These are phyloP conservation scores for Bovichtus diacanthus DNA, from an alignment of 2,797 vertebrate genomes.

Conservation along the genomic window DNA sequence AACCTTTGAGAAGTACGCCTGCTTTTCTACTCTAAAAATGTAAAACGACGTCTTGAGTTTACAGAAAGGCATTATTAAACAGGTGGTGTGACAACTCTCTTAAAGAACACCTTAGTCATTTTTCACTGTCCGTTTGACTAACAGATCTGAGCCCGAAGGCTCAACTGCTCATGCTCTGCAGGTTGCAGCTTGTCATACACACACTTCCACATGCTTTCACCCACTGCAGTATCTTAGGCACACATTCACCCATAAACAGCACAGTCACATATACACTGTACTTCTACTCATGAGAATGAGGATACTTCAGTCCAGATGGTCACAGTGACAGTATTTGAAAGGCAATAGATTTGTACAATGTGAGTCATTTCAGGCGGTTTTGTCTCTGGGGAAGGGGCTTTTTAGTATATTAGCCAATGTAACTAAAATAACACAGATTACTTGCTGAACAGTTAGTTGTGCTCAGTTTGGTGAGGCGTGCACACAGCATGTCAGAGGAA, in stretches of 20 bases:
- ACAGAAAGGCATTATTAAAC: too few species aligned
- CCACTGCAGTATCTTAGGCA: not conserved
- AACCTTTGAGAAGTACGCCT: too few species aligned
- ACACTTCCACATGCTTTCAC: constrained; percentile 9
- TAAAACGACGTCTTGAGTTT: not conserved
- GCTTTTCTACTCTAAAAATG: not conserved
- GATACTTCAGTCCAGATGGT: constrained; percentile 16
- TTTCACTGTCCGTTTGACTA: not conserved
- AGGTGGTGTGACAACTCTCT: too few species aligned
- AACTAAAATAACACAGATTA: not conserved
- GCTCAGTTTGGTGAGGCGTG: not conserved
- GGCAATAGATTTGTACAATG: constrained; percentile 3
- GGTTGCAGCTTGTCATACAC: constrained; percentile 55
- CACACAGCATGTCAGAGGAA: constrained; percentile 17
- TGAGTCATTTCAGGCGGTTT: constrained; percentile 33
- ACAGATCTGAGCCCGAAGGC: constrained; percentile 5
- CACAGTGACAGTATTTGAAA: not conserved
- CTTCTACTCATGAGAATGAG: not conserved
- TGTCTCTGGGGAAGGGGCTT: not conserved
- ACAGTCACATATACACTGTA: not conserved
- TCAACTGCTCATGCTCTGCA: constrained; percentile 10
- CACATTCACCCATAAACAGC: not conserved
- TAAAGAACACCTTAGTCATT: not conserved
- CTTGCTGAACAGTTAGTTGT: not conserved
- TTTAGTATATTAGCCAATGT: not conserved